Evolutionary conservation across 2,113 vertebrate genomes (phyloP).

Genomic region (Hystrix brachyura): DNA sequence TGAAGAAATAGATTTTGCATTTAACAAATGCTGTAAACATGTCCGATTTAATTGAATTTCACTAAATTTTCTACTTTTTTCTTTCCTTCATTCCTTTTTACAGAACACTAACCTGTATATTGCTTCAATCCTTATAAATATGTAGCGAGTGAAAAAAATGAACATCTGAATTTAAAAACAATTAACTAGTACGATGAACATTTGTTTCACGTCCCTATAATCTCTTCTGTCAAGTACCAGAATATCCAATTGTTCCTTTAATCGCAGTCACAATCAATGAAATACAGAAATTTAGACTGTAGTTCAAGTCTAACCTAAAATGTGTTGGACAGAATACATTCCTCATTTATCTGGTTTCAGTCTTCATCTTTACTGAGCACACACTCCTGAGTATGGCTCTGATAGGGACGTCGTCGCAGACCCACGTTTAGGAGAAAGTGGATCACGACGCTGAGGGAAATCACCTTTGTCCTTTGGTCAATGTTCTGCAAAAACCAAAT

Average conservation of each 20-base stretch:
- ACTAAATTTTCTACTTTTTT: constrained; percentile 7
- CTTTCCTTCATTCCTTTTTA: constrained; percentile 26
- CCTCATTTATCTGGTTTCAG: constrained; percentile 55
- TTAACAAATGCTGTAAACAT: constrained; percentile 33
- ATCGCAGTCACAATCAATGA: not conserved
- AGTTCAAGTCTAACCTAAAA: not conserved
- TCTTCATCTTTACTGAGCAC: constrained; percentile 62
- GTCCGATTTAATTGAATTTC: constrained; percentile 22
- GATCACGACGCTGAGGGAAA: constrained; percentile 66
- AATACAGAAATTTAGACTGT: not conserved
- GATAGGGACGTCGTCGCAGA: not conserved
- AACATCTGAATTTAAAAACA: not conserved
- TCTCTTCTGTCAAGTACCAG: not conserved
- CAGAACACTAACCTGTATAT: not conserved
- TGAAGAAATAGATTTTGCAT: constrained; percentile 40
- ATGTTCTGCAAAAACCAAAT: constrained; percentile 62
- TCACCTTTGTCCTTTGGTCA: constrained; percentile 58
- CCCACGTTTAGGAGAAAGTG: constrained; percentile 60
- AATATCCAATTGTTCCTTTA: not conserved
- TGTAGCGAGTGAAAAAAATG: not conserved
- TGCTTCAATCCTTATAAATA: not conserved
- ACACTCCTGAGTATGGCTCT: not conserved
- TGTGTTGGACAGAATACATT: not conserved
- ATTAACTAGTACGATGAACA: not conserved
- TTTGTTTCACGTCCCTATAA: not conserved